These are phyloP conservation scores for Parasteatoda lunata DNA, from an alignment of 2,888 invertebrate genomes.

Conservation along the genomic window DNA sequence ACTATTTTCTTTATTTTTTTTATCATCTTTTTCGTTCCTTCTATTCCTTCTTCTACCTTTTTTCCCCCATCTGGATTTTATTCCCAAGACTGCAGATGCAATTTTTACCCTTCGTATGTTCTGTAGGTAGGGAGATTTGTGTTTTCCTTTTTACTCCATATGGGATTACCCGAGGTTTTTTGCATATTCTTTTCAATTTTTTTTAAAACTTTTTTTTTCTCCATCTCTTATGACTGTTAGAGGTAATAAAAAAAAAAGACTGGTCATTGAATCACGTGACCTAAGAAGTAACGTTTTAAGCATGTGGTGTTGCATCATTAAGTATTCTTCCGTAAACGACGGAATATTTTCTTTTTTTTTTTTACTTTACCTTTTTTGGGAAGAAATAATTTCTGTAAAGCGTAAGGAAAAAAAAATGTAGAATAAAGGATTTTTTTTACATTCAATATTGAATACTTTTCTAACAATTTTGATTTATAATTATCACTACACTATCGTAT, in stretches of 20 bases:
- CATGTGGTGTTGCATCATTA: background rate
- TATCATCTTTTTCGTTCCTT: background rate
- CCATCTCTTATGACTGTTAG: background rate
- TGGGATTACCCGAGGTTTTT: background rate
- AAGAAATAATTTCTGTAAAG: no score
- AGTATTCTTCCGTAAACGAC: background rate
- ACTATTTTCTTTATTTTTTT: constrained; percentile 6
- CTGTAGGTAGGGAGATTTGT: constrained; percentile 19
- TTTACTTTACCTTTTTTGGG: no score
- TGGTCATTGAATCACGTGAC: constrained; percentile 7
- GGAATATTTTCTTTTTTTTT: no score
- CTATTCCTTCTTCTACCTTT: constrained; percentile 8
- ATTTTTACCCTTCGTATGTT: constrained; percentile 36
- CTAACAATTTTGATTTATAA: no score
- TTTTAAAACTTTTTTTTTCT: background rate
- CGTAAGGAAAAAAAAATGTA: no score
- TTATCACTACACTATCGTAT: no score
- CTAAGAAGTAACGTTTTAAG: background rate
- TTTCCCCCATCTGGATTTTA: constrained; percentile 54
- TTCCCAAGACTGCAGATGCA: constrained; percentile 46
- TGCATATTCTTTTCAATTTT: background rate
- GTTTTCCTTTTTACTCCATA: background rate
- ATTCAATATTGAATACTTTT: no score
- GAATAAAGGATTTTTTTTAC: no score
- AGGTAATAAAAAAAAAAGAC: background rate